Base-by-base conservation (phyloP, 2,888 invertebrate genomes). In the Coleophora deauratella region DNA sequence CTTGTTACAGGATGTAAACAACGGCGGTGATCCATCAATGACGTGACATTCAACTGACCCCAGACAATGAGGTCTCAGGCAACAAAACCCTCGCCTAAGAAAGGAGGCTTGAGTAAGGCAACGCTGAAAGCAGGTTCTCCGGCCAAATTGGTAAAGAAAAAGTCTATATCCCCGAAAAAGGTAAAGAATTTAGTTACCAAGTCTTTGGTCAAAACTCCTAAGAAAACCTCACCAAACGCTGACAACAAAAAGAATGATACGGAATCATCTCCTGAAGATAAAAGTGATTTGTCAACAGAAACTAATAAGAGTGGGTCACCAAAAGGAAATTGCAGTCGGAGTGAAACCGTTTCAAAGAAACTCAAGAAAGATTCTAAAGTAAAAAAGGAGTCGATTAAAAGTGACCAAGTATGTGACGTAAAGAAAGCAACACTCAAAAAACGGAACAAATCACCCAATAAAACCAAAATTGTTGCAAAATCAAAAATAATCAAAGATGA, bases 21-120 rank as follows among this genome's bases (percentile, higher is more conserved):
- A 45, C 55, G 55, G 49, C 59, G 52, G 66, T 66, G 54, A 57
- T 55, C 56, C 66, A 65, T 80, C 78, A 67, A 84, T 78, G 80
- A 66, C 65, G 57, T 63, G 70, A 66, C 52, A 57, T 62, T 66
- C 54, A 66, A 56, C 62, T 70, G 67, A 78, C 67, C 64, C 65
- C 54, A 57, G 71, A 82, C 72, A 80, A 84, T 84, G 85, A 79
- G 85, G 77, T 81, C 84, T 62, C 84, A 82, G 59, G 62, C 74
- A 62, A 67, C 81, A 50, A 86, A 84, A 75, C 64, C 76, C 60
- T 66, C 69, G 62, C 70, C 77, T 63, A 85, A 80, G 66, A 84
- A 82, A 69, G 82, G 77, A 59, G 72, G 66, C 52, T 62, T 72
- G 44, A 72, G 55, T 61, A 84, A 78, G 72, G 65, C 74, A 62